phyloP scores from a whole-genome alignment of 2,797 vertebrate genomes.

The Acrossocheilus fasciatus region DNA sequence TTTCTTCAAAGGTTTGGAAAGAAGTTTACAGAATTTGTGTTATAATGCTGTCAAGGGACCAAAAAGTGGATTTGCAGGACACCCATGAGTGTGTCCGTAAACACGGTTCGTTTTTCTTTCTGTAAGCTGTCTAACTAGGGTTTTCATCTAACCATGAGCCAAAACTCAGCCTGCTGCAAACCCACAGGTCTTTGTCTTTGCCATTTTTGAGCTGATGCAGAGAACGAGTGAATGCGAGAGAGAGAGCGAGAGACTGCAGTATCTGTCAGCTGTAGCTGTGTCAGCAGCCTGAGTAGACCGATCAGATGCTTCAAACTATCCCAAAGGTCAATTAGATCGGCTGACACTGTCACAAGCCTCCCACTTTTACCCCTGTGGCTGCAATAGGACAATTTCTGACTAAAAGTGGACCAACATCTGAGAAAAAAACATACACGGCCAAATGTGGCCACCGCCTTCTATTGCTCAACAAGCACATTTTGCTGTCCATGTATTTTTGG shows the following conservation, averaged over 20 bases:
- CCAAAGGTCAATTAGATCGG: slow-evolving; percentile 58
- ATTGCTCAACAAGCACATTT: neutral
- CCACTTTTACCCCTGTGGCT: slow-evolving; percentile 8
- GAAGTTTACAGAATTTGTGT: neutral
- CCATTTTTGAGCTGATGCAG: slow-evolving; percentile 41
- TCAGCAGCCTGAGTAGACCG: slow-evolving; percentile 54
- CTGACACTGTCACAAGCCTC: slow-evolving; percentile 47
- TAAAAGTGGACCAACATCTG: slow-evolving; percentile 17
- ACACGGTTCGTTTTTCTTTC: slow-evolving; percentile 6
- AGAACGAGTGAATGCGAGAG: neutral
- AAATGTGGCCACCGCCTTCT: neutral
- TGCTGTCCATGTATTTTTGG: slow-evolving; percentile 4
- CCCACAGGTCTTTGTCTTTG: slow-evolving; percentile 40
- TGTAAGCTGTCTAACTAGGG: slow-evolving; percentile 20
- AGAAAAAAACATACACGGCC: neutral
- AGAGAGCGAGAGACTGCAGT: slow-evolving; percentile 17
- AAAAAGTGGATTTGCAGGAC: slow-evolving; percentile 8
- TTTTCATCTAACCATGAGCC: slow-evolving; percentile 7
- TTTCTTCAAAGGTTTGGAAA: slow-evolving; percentile 18
- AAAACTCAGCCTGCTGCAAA: slow-evolving; percentile 26
- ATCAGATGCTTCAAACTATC: slow-evolving; percentile 50
- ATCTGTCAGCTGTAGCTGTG: slow-evolving; percentile 47
- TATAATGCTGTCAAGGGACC: neutral
- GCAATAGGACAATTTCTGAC: neutral
- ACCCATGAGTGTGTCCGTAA: slow-evolving; percentile 21